Evolutionary conservation across 2,888 invertebrate genomes (phyloP).

Genomic region (Parthenolecanium corni): DNA sequence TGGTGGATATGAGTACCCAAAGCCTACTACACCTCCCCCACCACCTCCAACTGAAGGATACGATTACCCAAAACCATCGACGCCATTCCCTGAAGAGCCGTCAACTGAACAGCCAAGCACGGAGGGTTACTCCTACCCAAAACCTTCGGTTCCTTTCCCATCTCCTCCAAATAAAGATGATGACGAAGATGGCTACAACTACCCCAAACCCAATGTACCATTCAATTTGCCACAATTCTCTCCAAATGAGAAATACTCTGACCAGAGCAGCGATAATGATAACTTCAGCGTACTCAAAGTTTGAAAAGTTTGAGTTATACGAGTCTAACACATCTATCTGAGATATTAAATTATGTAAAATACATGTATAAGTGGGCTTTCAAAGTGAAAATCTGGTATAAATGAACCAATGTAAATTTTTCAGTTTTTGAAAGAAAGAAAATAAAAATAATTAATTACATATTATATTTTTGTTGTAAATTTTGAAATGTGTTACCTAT

Average conservation of each 20-base stretch:
- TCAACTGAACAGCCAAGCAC: neutral
- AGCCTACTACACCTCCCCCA: slow-evolving; percentile 2
- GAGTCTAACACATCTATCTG: too few species aligned
- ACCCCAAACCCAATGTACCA: slow-evolving; percentile 23
- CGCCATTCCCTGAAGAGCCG: neutral
- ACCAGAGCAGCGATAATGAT: slow-evolving; percentile 2
- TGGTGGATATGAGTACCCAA: neutral
- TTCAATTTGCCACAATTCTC: slow-evolving; percentile 16
- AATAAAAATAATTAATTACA: too few species aligned
- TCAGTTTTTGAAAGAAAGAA: neutral
- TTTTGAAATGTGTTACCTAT: neutral
- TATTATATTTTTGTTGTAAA: neutral
- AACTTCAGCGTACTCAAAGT: slow-evolving; percentile 26
- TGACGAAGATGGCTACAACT: slow-evolving; percentile 13
- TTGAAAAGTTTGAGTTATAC: slow-evolving; percentile 1
- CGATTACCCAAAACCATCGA: slow-evolving; percentile 14
- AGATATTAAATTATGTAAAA: too few species aligned
- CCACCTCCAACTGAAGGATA: slow-evolving; percentile 22
- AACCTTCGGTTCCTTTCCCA: slow-evolving; percentile 19
- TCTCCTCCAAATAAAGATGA: neutral
- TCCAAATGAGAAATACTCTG: neutral
- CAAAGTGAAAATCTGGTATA: too few species aligned
- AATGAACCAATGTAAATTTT: neutral
- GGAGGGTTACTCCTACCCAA: slow-evolving; percentile 20
- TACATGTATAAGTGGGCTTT: too few species aligned